Evolutionary conservation across 2,113 vertebrate species (phyloP), one percentile per base, ranked within the genome.

Genomic region (Cathartes aura): DNA sequence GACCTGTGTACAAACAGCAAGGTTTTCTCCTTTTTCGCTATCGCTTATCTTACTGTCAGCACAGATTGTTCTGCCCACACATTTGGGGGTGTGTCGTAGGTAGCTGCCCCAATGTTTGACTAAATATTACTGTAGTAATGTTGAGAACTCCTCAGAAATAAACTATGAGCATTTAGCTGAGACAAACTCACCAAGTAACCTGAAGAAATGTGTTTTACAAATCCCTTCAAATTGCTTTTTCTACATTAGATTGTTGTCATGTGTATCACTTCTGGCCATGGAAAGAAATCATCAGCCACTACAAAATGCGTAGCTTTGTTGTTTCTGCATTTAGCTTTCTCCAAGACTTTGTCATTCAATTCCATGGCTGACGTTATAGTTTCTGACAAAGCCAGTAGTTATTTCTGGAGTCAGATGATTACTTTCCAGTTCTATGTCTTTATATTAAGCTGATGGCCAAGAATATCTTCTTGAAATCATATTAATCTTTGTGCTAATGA

Each of bases 401-500:
- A 91, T 95, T 94, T 95, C 50, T 82, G 58, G 73, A 93, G 24
- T 85, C 18, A 36, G 73, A 59, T 71, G 10, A 90, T 86, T 60
- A 52, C 34, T 62, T 93, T 76, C 36, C 11, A 56, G 8, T 82
- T 91, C 56, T 73, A 8, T 66, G 47, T 59, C 64, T 89, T 84
- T 79, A 53, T 82, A 79, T 91, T 82, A 90, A 82, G 53, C 36
- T 64, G 43, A 68, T 72, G 78, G 40, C 34, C 70, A 87, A 79
- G 63, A 97, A 93, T 75, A 80, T 82, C 70, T 66, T 92, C 67
- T 62, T 71, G 42, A 94, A 91, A 94, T 84, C 64, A 24, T 66
- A 94, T 96, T 96, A 96, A 95, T 94, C 84, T 88, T 71, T 82
- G 26, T 71, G 53, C 21, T 94, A 96, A 96, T 82, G 7, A 66